Evolutionary conservation across 2,797 vertebrate genomes (phyloP).

Genomic region (Hydrophis major): DNA sequence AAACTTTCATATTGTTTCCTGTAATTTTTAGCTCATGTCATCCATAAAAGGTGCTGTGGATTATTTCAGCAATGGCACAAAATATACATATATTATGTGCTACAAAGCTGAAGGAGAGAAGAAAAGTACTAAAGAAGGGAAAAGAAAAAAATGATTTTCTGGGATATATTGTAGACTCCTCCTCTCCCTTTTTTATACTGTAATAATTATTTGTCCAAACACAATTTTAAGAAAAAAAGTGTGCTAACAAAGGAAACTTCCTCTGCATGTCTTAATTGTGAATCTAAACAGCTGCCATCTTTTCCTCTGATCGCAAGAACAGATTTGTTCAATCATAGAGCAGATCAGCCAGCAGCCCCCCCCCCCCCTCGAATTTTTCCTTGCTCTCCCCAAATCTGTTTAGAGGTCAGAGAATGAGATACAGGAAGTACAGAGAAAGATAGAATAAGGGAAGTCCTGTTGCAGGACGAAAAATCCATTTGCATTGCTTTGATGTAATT

Average conservation of each 20-base stretch:
- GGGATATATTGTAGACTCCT: slow-evolving; percentile 41
- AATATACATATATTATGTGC: background rate
- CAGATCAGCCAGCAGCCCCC: background rate
- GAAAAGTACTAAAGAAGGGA: background rate
- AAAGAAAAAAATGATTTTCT: slow-evolving; percentile 13
- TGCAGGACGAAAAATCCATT: accelerated
- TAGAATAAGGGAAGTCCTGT: background rate
- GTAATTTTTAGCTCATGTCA: slow-evolving; percentile 44
- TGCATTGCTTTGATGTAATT: background rate
- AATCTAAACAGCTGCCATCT: slow-evolving; percentile 22
- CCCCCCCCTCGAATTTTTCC: background rate
- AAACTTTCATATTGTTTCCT: slow-evolving; percentile 54
- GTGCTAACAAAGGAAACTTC: slow-evolving; percentile 40
- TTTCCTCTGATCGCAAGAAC: slow-evolving; percentile 7
- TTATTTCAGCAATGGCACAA: slow-evolving; percentile 41
- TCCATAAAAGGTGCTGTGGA: slow-evolving; percentile 52
- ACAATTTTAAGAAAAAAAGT: slow-evolving; percentile 24
- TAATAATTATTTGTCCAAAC: slow-evolving; percentile 49
- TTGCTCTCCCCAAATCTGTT: background rate
- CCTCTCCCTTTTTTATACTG: slow-evolving; percentile 43
- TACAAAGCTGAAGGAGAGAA: slow-evolving; percentile 5
- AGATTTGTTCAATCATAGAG: background rate
- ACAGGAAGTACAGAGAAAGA: background rate
- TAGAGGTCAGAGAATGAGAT: background rate
- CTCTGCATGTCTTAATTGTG: slow-evolving; percentile 14